Evolutionary conservation across 92 coral and sea anemone species (phyloP), one percentile per base, ranked within the genome.

Genomic region (Palythoa grandiflora): DNA sequence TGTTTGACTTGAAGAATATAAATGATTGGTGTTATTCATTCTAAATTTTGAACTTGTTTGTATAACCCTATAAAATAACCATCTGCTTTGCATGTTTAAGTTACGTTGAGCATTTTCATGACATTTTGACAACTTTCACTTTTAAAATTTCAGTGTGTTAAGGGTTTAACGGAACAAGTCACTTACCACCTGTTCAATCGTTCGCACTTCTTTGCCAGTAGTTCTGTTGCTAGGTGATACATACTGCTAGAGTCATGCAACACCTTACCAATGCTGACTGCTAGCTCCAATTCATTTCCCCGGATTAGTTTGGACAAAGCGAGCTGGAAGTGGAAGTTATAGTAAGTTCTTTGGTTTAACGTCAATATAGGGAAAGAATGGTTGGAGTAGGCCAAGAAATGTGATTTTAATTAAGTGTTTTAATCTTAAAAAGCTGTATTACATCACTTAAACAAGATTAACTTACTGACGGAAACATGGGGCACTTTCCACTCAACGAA

Each of bases 261-360:
- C n/a, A 93, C 94, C 52, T 85, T 87, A 48, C 96, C 99, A 39
- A 96, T 79, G 59, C 94, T 91, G 75, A 97, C 95, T 0, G 97
- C 97, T 71, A 92, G 85, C 79, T 97, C 99, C 77, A 95, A 88
- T 86, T 97, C 99, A 73, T 95, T 95, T 57, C 98, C 97, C 73
- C 99, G 96, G 83, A 97, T 91, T 65, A 97, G 98, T 84, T 97
- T 97, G 50, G 97, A 95, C 71, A 97, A 14, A 35, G 98, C 98
- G 51, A 89, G 90, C 99, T 97, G 89, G 44, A 21, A 52, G 19
- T 28, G 40, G 16, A 51, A 59, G 47, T 9, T 57, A 54, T 15
- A 54, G 3, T 54, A 54, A 40, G 47, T 40, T 40, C 47, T 28
- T 28, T 28, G 28, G 6, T 40, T 40, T 40, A 40, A 40, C 47